phyloP scores from a whole-genome alignment of 2,113 vertebrate genomes.

The Bubo blakistoni region DNA sequence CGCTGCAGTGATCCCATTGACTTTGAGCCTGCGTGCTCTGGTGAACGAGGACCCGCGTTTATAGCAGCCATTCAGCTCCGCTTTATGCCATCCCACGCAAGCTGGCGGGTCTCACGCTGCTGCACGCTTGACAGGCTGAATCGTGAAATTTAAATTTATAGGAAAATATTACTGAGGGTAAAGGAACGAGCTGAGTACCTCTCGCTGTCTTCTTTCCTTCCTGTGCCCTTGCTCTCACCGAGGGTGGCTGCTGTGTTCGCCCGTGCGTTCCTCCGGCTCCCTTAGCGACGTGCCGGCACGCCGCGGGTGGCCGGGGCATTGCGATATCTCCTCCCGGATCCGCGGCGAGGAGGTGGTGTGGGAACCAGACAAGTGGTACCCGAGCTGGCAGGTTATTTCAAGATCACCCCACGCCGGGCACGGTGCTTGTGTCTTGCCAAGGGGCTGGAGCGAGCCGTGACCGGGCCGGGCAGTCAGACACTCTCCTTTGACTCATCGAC shows the following conservation, averaged over 20 bases:
- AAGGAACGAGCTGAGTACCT: background rate
- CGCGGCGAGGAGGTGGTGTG: background rate
- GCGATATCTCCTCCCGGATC: background rate
- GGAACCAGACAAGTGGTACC: background rate
- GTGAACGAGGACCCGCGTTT: fast-evolving
- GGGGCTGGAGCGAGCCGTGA: background rate
- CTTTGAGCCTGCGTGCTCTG: fast-evolving
- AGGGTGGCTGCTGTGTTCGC: no score
- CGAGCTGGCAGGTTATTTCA: background rate
- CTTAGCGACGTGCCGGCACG: fast-evolving
- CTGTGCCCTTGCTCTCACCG: background rate
- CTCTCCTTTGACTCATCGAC: background rate
- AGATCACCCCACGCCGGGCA: background rate
- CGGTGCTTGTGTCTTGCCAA: background rate
- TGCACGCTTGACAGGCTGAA: fast-evolving
- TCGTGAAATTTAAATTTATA: background rate
- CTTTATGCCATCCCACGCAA: background rate
- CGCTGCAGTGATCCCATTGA: background rate
- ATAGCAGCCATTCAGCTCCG: background rate
- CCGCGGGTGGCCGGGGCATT: background rate
- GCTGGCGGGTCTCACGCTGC: no score
- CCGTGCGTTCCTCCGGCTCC: background rate
- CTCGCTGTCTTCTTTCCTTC: background rate
- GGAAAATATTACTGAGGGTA: background rate
- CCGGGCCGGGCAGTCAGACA: fast-evolving